These are phyloP conservation scores for Gymnoscopelus braueri DNA, from an alignment of 2,797 vertebrate genomes.

Conservation along the genomic window DNA sequence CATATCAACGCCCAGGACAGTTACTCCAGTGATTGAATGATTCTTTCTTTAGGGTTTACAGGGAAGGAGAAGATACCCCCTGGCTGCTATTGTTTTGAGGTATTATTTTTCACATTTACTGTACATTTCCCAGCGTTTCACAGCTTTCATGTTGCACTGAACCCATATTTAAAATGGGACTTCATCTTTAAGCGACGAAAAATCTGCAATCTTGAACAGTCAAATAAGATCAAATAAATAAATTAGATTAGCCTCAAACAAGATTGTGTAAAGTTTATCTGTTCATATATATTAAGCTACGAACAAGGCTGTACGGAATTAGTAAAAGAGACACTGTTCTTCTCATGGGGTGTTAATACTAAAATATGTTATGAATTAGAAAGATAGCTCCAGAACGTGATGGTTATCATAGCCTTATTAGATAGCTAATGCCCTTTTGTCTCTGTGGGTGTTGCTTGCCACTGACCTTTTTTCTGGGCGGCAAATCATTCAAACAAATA, in stretches of 20 bases:
- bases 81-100: not conserved
- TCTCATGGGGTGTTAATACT: conserved; percentile 29
- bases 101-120: conserved; percentile 2
- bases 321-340: conserved; percentile 30
- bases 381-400: conserved; percentile 45
- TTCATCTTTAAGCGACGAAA: conserved; percentile 4
- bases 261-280: conserved; percentile 35
- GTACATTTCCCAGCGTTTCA: conserved; percentile 9
- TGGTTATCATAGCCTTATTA: conserved; percentile 54
- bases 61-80: too few relatives aligned
- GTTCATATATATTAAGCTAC: conserved; percentile 34
- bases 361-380: conserved; percentile 46
- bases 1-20: too few relatives aligned
- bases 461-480: conserved; percentile 37
- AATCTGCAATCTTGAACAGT: conserved; percentile 33
- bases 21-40: too few relatives aligned
- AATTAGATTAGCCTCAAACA: conserved; percentile 18
- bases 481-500: conserved; percentile 68
- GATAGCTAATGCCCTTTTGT: conserved; percentile 57
- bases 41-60: too few relatives aligned
- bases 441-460: conserved; percentile 45
- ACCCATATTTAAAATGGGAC: conserved; percentile 12
- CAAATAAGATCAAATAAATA: conserved; percentile 52
- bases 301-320: conserved; percentile 36
- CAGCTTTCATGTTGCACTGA: conserved; percentile 18